phyloP scores from a whole-genome alignment of 2,113 vertebrate species.

The Petroica traversi region DNA sequence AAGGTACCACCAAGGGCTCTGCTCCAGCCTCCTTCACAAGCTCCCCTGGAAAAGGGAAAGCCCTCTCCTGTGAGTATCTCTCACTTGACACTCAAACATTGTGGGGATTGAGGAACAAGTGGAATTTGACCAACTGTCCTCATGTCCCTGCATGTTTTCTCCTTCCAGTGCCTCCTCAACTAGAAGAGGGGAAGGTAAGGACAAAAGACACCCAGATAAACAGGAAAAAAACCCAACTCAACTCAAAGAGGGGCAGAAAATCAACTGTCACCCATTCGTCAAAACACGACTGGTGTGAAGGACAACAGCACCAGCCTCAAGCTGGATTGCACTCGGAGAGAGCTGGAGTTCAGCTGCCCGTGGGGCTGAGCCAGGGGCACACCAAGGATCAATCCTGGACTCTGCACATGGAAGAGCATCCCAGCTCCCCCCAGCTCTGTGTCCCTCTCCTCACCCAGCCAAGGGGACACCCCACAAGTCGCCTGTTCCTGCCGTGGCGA shows the following conservation, averaged over 20 bases:
- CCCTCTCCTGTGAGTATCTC: not conserved
- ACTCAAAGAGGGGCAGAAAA: not conserved
- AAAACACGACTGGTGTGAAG: fast-evolving
- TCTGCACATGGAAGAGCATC: not conserved
- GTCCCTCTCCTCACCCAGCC: not conserved
- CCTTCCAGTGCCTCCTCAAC: not conserved
- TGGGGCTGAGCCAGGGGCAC: not conserved
- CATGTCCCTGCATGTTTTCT: not conserved
- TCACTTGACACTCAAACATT: not conserved
- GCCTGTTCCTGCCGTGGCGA: fast-evolving
- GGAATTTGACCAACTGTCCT: not conserved
- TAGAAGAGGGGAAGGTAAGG: not conserved
- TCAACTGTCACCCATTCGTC: not conserved
- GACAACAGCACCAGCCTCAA: not conserved
- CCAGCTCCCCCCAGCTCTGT: not conserved
- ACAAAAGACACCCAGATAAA: not conserved
- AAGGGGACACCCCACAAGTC: not conserved
- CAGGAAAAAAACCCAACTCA: not conserved
- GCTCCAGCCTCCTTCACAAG: not conserved
- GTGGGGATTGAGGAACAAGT: not conserved
- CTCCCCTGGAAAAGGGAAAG: not conserved
- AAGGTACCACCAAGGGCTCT: not conserved
- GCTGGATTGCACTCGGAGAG: not conserved
- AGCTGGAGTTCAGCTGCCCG: not conserved
- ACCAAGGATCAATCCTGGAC: not conserved